These are phyloP conservation scores for Myotis brandtii DNA, from an alignment of 2,113 vertebrate species.

Conservation along the genomic window DNA sequence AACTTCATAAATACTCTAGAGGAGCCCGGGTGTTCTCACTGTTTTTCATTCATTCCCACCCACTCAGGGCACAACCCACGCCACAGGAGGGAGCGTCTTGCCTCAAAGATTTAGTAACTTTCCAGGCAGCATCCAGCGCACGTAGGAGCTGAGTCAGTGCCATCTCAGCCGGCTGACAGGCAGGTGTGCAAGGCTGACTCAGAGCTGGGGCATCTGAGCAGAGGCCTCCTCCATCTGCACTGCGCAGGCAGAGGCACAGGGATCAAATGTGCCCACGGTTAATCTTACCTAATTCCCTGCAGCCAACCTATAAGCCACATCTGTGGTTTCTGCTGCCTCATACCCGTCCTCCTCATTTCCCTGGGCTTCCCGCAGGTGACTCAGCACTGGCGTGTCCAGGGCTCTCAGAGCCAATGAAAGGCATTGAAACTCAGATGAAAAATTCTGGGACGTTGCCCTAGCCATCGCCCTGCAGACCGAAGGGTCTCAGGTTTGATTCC, in stretches of 20 bases:
- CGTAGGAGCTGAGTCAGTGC: conserved; percentile 62
- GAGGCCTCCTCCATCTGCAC: background rate
- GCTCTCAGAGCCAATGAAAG: background rate
- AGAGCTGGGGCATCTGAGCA: background rate
- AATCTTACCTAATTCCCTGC: background rate
- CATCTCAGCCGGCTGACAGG: background rate
- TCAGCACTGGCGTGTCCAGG: background rate
- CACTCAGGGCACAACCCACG: background rate
- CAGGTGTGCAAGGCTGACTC: background rate
- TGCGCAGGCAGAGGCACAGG: background rate
- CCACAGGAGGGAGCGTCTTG: conserved; percentile 62
- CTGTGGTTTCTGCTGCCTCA: background rate
- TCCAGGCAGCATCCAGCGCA: conserved; percentile 49
- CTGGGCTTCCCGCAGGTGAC: background rate
- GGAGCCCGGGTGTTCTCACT: background rate
- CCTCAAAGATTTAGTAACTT: conserved; percentile 64
- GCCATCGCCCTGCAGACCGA: background rate
- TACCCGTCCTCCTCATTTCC: background rate
- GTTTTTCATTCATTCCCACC: conserved; percentile 42
- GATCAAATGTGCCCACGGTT: accelerated
- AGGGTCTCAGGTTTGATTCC: background rate
- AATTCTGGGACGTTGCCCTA: background rate
- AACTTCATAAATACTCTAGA: background rate
- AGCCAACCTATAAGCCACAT: background rate
- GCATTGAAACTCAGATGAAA: background rate